Evolutionary conservation across 1,140 invertebrate species (phyloP), one percentile per base, ranked within the genome.

Genomic region (Linepithema humile): DNA sequence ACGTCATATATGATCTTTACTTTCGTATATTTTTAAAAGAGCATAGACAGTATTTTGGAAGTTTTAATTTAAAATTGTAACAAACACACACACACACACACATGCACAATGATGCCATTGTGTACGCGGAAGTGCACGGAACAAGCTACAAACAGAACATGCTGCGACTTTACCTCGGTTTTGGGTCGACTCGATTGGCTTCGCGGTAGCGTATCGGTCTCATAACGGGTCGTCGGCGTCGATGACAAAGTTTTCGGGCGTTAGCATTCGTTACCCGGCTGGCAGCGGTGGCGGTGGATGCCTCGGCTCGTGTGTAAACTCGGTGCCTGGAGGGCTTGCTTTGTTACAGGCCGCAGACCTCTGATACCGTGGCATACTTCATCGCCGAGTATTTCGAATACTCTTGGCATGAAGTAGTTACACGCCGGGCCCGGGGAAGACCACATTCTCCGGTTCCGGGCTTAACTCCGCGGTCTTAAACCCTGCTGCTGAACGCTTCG

Each of bases 351-450:
- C 75, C 85, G 55, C 75, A 77, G 80, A 85, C 87, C 85, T 88
- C 87, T 88, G 80, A 88, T 80, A 86, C 78, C 78, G 48, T 84
- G 82, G 89, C 88, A 90, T 90, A 90, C 86, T 90, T 90, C 84
- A 85, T 75, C 83, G 87, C 59, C 29, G 88, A 90, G 85, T 90
- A 88, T 88, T 89, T 85, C 85, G 89, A 89, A 90, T 90, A 90
- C 88, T 88, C 86, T 89, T 85, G 89, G 86, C 86, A 89, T 70
- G 86, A 87, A 83, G 86, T 88, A 86, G 84, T 85, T 85, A 69
- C 84, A 80, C 84, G 57, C 86, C 48, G 40, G 60, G 67, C 80
- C 67, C 32, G 77, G 53, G 65, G 67, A 86, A 85, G 83, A 82
- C 43, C 69, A 75, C 86, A 82, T 82, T 87, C 87, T 69, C 73